phyloP scores from a whole-genome alignment of 2,113 vertebrate genomes.

The Terrapene triunguis region DNA sequence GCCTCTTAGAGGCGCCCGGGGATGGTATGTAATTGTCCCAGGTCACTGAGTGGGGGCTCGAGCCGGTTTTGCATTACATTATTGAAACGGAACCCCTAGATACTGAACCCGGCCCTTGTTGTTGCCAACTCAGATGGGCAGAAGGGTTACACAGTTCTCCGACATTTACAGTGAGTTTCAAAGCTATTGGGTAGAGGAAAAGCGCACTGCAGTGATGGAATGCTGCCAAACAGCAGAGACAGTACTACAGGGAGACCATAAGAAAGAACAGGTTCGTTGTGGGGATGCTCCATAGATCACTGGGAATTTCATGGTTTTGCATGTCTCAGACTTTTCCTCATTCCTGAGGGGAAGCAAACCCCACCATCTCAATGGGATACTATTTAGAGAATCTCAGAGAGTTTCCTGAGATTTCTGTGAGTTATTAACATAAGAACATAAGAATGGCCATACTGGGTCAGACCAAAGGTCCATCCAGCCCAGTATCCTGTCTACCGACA shows the following conservation, averaged over 20 bases:
- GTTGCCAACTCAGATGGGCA: too few relatives aligned
- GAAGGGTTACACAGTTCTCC: neutral
- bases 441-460: neutral
- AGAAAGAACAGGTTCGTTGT: fast-evolving
- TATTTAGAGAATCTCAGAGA: neutral
- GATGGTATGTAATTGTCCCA: too few relatives aligned
- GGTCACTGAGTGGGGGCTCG: too few relatives aligned
- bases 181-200: neutral
- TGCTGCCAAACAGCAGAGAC: neutral
- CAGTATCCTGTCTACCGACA: too few relatives aligned
- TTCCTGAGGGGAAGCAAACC: neutral
- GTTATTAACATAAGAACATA: neutral
- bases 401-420: fast-evolving
- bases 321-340: neutral
- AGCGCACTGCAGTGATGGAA: neutral
- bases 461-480: too few relatives aligned
- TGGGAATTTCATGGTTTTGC: neutral
- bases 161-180: neutral
- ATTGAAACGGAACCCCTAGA: too few relatives aligned
- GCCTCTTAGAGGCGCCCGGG: too few relatives aligned
- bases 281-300: neutral
- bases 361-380: neutral
- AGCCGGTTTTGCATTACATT: too few relatives aligned
- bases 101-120: too few relatives aligned
- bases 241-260: neutral